Conservation (phyloP, 2,113 vertebrate genomes). For the Crotalus helleri region DNA sequence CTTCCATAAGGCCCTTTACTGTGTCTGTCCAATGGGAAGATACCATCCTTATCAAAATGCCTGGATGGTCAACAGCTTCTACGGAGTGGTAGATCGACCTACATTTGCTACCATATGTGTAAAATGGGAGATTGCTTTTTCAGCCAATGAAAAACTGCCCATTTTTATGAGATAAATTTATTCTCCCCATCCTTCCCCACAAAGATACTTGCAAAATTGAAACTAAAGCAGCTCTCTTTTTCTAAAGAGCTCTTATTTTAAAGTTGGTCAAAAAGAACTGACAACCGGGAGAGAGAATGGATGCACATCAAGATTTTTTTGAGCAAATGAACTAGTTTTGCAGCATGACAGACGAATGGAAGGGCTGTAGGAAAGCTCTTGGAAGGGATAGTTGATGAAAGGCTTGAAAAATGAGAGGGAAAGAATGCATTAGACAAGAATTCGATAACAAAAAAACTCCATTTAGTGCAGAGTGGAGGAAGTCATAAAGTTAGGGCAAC, state of each 20-base stretch:
- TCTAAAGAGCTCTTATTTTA: neutral
- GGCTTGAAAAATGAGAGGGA: conserved; percentile 19
- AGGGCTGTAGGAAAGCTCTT: conserved; percentile 8
- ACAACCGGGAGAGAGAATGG: conserved; percentile 6
- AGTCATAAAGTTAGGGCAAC: conserved; percentile 24
- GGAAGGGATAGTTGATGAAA: conserved; percentile 21
- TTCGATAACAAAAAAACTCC: conserved; percentile 13
- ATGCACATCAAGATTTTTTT: conserved; percentile 11
- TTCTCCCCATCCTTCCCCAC: neutral
- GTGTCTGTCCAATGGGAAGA: neutral
- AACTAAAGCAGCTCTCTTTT: neutral
- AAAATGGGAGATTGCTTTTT: neutral
- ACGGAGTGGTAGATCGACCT: neutral
- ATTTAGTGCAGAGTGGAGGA: conserved; percentile 19
- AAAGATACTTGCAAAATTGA: neutral
- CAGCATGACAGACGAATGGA: conserved; percentile 21
- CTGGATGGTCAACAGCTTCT: neutral
- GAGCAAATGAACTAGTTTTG: conserved; percentile 29
- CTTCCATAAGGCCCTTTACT: neutral
- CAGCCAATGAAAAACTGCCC: neutral
- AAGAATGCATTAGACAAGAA: conserved; percentile 24
- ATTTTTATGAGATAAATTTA: neutral
- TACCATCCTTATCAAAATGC: neutral
- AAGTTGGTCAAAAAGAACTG: neutral
- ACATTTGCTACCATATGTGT: neutral